Percentiles rank a stretch among this genome's conserved stretches.
Evolutionary conservation across 2,888 invertebrate species (phyloP).

Genomic region (Drosophila meridiana): DNA sequence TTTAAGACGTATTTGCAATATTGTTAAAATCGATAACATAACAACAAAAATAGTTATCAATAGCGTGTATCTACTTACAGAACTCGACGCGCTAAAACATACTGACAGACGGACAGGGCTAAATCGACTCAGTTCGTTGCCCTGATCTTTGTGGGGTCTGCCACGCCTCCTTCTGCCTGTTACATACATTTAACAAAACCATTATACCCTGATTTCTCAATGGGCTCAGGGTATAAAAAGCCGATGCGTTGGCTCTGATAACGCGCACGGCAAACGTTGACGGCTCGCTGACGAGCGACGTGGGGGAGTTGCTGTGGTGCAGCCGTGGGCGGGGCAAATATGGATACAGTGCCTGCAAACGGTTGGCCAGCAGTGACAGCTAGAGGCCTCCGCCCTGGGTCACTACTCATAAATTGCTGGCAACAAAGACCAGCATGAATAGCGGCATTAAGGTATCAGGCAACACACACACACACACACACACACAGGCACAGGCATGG

Average conservation of each 20-base stretch:
- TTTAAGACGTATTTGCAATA: no score
- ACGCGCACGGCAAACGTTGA: constrained; percentile 49
- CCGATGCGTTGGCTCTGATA: constrained; percentile 52
- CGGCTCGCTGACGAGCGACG: constrained; percentile 36
- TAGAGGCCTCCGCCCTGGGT: constrained; percentile 31
- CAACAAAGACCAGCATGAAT: constrained; percentile 57
- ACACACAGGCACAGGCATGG: not conserved
- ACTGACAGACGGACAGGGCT: no score
- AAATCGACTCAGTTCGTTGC: no score
- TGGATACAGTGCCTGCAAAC: constrained; percentile 14
- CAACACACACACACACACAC: constrained; percentile 18
- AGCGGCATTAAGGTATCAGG: constrained; percentile 74
- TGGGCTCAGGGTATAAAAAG: no score
- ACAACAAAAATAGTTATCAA: no score
- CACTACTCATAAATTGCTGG: constrained; percentile 65
- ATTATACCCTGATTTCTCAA: no score
- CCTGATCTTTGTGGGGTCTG: no score
- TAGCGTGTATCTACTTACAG: no score
- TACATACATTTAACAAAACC: no score
- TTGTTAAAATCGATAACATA: no score
- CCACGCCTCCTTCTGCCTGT: no score
- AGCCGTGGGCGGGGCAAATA: not conserved
- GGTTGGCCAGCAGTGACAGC: constrained; percentile 32
- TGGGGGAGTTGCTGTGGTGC: not conserved
- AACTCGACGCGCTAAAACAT: no score